Evolutionary conservation across 2,888 invertebrate species (phyloP), one percentile per base, ranked within the genome.

Genomic region (Anaspis maculata): DNA sequence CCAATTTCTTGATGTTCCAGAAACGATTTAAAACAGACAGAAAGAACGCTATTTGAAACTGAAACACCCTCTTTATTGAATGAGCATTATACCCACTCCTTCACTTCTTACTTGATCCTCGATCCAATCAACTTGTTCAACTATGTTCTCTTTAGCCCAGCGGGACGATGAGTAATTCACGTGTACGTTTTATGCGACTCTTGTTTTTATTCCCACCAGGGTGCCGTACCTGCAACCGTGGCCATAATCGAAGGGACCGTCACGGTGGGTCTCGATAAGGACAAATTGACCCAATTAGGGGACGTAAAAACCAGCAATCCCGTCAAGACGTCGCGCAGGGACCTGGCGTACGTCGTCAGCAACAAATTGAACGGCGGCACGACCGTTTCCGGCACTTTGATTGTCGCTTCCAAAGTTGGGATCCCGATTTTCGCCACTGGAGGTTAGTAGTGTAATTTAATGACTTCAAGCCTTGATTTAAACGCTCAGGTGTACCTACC

Each of bases 341-440:
- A 96, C 68, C 69, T 95, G 15, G 77, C 91, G 0, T 80, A 75
- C 41, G 78, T 85, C 7, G 50, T 84, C 9, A 77, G 83, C n/a
- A 72, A 75, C 46, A 67, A 70, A 29, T 58, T 76, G 13, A 79
- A 79, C 55, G 95, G 96, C 1, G 97, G 97, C 1, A 97, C 97
- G 0, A 98, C 98, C 0, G 97, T 98, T 1, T 86, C 95, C 0
- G 94, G 87, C 0, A 98, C 97, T 0, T 81, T 96, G 69, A 70
- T 91, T 16, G 76, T 86, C 4, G 88, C 96, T 1, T 74, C 86
- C 39, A 68, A 76, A 44, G 83, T 81, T 5, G 87, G 84, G 3
- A 91, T 98, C 52, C 74, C 79, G 7, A 72, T 98, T 30, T 95
- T 98, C 70, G 96, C 91, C 2, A 98, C 98, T 14, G 97, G 97